Percentiles rank a stretch among this genome's conserved stretches.
Conservation (phyloP, 2,888 invertebrate genomes). For the Volucella zonaria region DNA sequence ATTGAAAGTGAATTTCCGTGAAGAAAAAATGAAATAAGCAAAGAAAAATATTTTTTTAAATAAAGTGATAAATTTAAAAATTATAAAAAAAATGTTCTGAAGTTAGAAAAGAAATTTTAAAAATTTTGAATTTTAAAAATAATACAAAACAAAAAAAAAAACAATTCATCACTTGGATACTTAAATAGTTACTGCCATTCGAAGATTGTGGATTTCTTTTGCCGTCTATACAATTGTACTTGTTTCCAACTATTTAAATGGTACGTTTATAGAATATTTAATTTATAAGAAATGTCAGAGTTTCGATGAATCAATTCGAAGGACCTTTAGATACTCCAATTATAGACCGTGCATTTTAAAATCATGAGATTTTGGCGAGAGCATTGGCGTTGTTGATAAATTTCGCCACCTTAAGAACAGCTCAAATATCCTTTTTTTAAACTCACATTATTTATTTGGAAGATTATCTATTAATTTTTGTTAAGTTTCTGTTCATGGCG, state of each 20-base stretch:
- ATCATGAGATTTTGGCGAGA: too few relatives aligned
- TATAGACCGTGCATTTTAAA: too few relatives aligned
- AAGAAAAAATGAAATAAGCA: conserved; percentile 23
- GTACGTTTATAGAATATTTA: conserved; percentile 27
- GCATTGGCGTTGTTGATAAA: too few relatives aligned
- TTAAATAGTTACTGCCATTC: conserved; percentile 49
- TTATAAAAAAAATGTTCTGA: not conserved
- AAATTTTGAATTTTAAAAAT: conserved; percentile 27
- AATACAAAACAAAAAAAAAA: conserved; percentile 11
- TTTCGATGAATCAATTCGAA: not conserved
- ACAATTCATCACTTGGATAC: conserved; percentile 54
- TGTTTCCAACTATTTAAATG: conserved; percentile 28
- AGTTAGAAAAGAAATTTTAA: conserved; percentile 15
- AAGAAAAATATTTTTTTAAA: conserved; percentile 23
- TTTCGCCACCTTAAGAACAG: too few relatives aligned
- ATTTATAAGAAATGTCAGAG: not conserved
- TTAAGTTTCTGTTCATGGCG: too few relatives aligned
- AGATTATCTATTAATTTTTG: too few relatives aligned
- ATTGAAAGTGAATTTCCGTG: conserved; percentile 31
- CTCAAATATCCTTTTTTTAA: too few relatives aligned
- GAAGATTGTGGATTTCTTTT: conserved; percentile 53
- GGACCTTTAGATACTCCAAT: too few relatives aligned
- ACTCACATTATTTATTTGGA: too few relatives aligned
- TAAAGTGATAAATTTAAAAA: conserved; percentile 6
- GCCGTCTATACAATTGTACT: conserved; percentile 16